Base-by-base conservation (phyloP, 2,113 vertebrate genomes). In the Xenopus borealis region DNA sequence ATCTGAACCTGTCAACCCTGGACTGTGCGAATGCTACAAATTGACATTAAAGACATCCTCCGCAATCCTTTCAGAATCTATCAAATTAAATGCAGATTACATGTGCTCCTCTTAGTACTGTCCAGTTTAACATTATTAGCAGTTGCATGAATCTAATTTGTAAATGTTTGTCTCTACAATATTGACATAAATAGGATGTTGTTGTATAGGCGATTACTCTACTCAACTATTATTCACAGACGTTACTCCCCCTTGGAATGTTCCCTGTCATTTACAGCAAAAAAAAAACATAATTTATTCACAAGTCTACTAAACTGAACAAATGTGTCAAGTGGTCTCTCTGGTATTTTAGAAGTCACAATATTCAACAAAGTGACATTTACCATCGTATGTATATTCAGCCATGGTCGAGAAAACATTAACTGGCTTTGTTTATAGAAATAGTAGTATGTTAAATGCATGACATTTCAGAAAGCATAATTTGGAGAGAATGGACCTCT, bases 81-180 rank as follows among this genome's bases (percentile, higher is more conserved):
- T 77, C 66, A 77, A 77, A 77, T 77, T 69, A 77, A 77, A 77
- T 77, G 74, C 74, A 77, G 74, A 77, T 77, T 77, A 77, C 74
- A 77, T 46, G 20, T 64, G 67, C 64, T 70, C 62, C 72, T 52
- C 53, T 23, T 64, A 64, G 58, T 69, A 68, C 74, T 77, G 74
- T 70, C 66, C 74, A 64, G 67, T 64, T 77, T 46, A 77, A 70
- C 67, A 77, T 69, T 70, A 70, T 77, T 69, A 77, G 61, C 66
- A 70, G 74, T 64, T 72, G 66, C 46, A 62, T 44, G 58, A 75
- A 75, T 75, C 66, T 77, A 77, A 70, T 77, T 77, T 77, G 66
- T 67, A 70, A 77, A 77, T 70, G 67, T 77, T 70, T 77, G 69
- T 70, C 67, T 68, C 67, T 16, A 47, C 66, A 23, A 55, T 69